Percentiles rank a stretch among this genome's conserved stretches.
Evolutionary conservation across 64 coral and sea anemone genomes (phyloP).

Genomic region (Anthopleura sola): DNA sequence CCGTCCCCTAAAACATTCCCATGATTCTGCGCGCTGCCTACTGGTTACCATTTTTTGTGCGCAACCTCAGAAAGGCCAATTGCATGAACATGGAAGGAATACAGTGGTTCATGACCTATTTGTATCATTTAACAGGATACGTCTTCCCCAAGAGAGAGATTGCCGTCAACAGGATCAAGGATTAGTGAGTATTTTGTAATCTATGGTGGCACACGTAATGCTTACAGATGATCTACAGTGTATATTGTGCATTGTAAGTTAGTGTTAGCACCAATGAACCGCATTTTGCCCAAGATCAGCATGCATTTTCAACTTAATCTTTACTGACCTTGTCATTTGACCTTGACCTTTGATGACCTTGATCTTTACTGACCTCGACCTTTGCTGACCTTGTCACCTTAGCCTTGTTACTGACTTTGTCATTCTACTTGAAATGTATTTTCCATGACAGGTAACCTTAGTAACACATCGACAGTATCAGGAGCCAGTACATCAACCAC

Average conservation of each 20-base stretch:
- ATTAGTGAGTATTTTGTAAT: neutral
- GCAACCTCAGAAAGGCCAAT: too few relatives aligned
- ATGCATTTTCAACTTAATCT: too few relatives aligned
- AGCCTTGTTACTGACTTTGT: neutral
- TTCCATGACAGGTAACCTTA: neutral
- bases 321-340: too few relatives aligned
- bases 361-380: neutral
- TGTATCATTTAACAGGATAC: neutral
- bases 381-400: neutral
- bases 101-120: neutral
- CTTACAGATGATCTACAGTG: too few relatives aligned
- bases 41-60: too few relatives aligned
- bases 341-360: neutral
- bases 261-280: too few relatives aligned
- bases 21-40: too few relatives aligned
- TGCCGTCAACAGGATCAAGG: neutral
- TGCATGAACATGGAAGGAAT: too few relatives aligned
- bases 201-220: too few relatives aligned
- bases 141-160: neutral
- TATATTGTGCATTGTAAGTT: too few relatives aligned
- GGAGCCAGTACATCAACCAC: slow-evolving; percentile 5
- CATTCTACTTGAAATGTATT: neutral
- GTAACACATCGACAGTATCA: slow-evolving; percentile 2
- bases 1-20: too few relatives aligned
- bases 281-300: too few relatives aligned